These are phyloP conservation scores for Condylura cristata DNA, from an alignment of 2,113 vertebrate species.

Conservation along the genomic window DNA sequence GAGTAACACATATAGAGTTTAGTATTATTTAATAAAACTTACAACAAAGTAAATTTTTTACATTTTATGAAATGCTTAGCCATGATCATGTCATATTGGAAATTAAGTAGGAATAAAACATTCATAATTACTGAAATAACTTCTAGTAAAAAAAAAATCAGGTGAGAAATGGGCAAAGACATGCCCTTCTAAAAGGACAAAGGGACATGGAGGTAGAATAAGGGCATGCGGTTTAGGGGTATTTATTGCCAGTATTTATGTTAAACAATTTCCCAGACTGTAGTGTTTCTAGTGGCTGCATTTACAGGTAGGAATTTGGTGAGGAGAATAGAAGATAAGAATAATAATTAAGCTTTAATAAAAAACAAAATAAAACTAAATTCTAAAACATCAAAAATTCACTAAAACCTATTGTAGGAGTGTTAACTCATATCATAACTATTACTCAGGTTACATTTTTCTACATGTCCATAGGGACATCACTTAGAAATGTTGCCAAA, in stretches of 20 bases:
- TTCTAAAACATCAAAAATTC: neutral
- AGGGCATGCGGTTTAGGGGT: neutral
- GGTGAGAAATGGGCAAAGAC: neutral
- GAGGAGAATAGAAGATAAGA: neutral
- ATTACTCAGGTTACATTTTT: neutral
- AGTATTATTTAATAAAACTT: neutral
- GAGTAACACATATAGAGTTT: neutral
- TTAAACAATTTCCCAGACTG: neutral
- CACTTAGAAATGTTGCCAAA: neutral
- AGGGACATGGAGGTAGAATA: neutral
- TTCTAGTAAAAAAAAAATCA: neutral
- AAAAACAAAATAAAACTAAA: neutral
- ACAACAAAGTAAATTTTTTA: neutral
- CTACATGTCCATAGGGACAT: neutral
- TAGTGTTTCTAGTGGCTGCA: neutral
- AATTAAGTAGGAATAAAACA: neutral
- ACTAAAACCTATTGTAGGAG: neutral
- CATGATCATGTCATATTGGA: neutral
- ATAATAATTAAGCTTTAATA: neutral
- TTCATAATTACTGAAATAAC: neutral
- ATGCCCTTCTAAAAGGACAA: neutral
- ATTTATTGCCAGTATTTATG: neutral
- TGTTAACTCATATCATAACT: rapidly evolving
- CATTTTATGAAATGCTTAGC: neutral
- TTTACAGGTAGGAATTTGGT: neutral